Conservation (phyloP, 2,113 vertebrate species). For the Phylloscopus trochilus region DNA sequence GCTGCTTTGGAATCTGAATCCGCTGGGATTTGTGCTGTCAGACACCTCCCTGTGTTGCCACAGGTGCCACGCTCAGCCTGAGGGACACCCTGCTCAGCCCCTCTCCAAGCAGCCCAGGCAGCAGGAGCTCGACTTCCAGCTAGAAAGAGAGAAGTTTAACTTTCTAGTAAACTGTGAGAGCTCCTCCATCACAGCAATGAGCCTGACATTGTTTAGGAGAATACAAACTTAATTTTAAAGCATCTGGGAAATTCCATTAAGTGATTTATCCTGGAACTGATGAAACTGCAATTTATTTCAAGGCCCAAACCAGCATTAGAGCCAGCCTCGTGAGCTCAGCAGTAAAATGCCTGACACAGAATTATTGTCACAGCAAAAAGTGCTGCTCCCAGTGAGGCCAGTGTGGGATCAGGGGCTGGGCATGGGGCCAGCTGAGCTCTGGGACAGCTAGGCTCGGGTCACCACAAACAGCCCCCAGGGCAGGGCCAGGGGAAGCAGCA, state of each 20-base stretch:
- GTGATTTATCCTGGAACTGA: conserved; percentile 55
- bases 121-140: not conserved
- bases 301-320: conserved; percentile 26
- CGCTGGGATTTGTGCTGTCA: fast-evolving
- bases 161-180: not conserved
- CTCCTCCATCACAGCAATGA: not conserved
- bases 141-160: not conserved
- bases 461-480: not conserved
- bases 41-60: not conserved
- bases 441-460: not conserved
- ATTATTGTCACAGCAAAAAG: not conserved
- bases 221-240: conserved; percentile 30
- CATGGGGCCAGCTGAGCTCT: not conserved
- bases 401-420: not conserved
- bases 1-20: not conserved
- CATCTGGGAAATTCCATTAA: conserved; percentile 48
- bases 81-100: not conserved
- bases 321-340: conserved; percentile 15
- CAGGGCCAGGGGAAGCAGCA: not conserved
- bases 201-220: conserved; percentile 15
- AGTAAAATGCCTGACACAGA: conserved; percentile 39
- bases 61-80: fast-evolving
- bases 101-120: not conserved
- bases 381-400: not conserved
- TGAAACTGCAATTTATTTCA: conserved; percentile 53